phyloP scores from a whole-genome alignment of 92 coral and sea anemone genomes.

The Palythoa grandiflora region DNA sequence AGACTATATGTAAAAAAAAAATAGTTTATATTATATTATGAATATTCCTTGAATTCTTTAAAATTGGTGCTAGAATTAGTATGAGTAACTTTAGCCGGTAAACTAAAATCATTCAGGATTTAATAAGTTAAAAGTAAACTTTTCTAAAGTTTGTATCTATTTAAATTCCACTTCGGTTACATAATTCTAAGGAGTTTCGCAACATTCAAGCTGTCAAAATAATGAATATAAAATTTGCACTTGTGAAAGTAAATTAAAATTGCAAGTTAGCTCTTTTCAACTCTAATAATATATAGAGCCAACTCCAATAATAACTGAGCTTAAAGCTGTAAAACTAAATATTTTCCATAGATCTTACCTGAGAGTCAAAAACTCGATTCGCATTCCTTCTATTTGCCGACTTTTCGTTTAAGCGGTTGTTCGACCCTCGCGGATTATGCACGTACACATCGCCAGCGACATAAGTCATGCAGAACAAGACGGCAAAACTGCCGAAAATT shows the following conservation, averaged over 20 bases:
- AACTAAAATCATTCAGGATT: too few species aligned
- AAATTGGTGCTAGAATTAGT: too few species aligned
- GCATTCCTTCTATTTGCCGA: slow-evolving; percentile 94
- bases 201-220: slow-evolving; percentile 18
- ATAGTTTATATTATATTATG: too few species aligned
- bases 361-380: slow-evolving; percentile 95
- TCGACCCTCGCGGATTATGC: slow-evolving; percentile 94
- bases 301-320: background rate
- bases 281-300: too few species aligned
- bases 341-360: slow-evolving; percentile 63
- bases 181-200: background rate
- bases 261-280: too few species aligned
- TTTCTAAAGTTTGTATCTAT: background rate
- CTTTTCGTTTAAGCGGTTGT: slow-evolving; percentile 92
- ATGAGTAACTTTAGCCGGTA: too few species aligned
- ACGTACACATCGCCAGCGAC: slow-evolving; percentile 79
- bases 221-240: too few species aligned
- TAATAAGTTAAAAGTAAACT: background rate
- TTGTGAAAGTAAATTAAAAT: too few species aligned
- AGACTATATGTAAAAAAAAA: too few species aligned
- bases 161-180: background rate
- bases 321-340: background rate
- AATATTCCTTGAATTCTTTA: too few species aligned
- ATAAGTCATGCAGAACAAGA: background rate
- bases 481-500: background rate